Percentiles rank a stretch among this genome's conserved stretches.
phyloP scores from a whole-genome alignment of 1,140 invertebrate genomes.

The Bombyx mandarina region DNA sequence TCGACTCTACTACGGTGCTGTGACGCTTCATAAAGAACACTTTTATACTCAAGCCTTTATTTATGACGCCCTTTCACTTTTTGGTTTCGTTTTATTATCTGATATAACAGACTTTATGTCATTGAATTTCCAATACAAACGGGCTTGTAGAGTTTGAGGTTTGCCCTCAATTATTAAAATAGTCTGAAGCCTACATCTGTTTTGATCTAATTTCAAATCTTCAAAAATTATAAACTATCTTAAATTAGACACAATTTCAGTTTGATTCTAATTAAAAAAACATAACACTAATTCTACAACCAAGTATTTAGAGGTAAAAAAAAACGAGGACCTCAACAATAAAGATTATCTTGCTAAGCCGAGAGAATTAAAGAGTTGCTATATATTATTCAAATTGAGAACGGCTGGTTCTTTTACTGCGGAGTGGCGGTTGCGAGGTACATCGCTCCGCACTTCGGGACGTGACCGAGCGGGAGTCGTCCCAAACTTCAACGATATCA shows the following conservation, averaged over 20 bases:
- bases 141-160: too few species aligned
- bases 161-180: too few species aligned
- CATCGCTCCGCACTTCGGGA: conserved; percentile 63
- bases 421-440: conserved; percentile 57
- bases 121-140: conserved; percentile 24
- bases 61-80: conserved; percentile 60
- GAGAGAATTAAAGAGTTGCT: conserved; percentile 44
- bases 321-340: too few species aligned
- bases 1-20: conserved; percentile 43
- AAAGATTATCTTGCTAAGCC: too few species aligned
- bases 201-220: too few species aligned
- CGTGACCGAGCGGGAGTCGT: conserved; percentile 46
- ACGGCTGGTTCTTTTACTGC: conserved; percentile 45
- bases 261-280: too few species aligned
- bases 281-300: too few species aligned
- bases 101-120: conserved; percentile 28
- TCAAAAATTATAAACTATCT: too few species aligned
- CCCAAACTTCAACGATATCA: conserved; percentile 19
- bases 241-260: too few species aligned
- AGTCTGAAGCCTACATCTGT: too few species aligned
- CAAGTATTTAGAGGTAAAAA: too few species aligned
- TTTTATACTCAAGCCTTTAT: conserved; percentile 66
- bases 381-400: conserved; percentile 59
- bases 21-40: conserved; percentile 68
- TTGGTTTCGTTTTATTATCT: conserved; percentile 50